These are phyloP conservation scores for Denticeps clupeoides DNA, from an alignment of 2,797 vertebrate genomes.

Conservation along the genomic window DNA sequence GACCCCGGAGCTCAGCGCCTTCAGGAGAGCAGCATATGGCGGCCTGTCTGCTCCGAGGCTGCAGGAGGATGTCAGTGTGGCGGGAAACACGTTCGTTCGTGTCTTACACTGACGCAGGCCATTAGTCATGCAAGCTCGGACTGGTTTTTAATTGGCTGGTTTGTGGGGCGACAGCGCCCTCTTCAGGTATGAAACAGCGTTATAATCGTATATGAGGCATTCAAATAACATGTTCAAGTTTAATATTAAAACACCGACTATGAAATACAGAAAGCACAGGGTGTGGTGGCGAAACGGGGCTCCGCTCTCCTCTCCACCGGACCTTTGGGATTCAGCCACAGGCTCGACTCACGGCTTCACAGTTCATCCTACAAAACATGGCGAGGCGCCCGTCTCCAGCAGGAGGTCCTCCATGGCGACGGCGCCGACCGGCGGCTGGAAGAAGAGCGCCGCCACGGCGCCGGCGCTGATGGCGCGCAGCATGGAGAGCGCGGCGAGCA, in stretches of 20 bases:
- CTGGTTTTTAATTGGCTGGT: background rate
- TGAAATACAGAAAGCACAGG: too few species aligned
- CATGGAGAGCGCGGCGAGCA: slow-evolving; percentile 81
- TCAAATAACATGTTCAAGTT: too few species aligned
- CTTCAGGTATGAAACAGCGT: slow-evolving; percentile 34
- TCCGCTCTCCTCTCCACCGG: too few species aligned
- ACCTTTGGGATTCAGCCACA: background rate
- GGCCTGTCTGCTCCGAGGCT: background rate
- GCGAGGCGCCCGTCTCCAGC: too few species aligned
- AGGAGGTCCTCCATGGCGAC: slow-evolving; percentile 96
- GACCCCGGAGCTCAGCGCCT: background rate
- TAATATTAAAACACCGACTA: too few species aligned
- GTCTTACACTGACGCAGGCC: too few species aligned
- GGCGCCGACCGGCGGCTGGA: slow-evolving; percentile 83
- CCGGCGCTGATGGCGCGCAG: slow-evolving; percentile 79
- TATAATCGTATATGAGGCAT: too few species aligned
- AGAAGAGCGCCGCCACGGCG: slow-evolving; percentile 84
- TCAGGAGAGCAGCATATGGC: background rate
- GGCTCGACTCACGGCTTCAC: slow-evolving; percentile 3
- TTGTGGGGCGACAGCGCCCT: slow-evolving; percentile 35
- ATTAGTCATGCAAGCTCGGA: too few species aligned
- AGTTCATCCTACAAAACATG: slow-evolving; percentile 87
- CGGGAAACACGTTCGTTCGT: too few species aligned
- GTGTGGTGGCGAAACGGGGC: too few species aligned
- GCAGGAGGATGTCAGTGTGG: too few species aligned